phyloP scores from a whole-genome alignment of 2,113 vertebrate genomes.

The Chamaetylas fuelleborni region DNA sequence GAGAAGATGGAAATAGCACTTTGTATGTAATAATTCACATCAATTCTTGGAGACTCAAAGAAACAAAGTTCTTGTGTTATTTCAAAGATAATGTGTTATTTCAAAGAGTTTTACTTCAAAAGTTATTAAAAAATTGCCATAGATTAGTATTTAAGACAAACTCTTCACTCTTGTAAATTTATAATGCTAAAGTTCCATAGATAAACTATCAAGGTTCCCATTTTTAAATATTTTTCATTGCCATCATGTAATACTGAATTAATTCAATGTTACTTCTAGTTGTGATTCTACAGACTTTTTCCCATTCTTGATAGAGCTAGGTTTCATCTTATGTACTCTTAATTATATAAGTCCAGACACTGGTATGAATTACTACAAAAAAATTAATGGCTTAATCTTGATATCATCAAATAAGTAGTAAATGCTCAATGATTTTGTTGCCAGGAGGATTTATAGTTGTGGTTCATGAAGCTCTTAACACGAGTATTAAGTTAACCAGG shows the following conservation, averaged over 20 bases:
- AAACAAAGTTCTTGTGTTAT: slow-evolving; percentile 17
- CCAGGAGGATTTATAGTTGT: not conserved
- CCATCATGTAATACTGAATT: not conserved
- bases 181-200: not conserved
- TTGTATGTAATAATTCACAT: not conserved
- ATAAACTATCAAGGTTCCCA: not conserved
- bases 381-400: not conserved
- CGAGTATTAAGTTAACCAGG: not conserved
- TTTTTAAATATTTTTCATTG: not conserved
- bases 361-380: not conserved
- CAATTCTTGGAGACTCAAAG: not conserved
- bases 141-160: not conserved
- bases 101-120: not conserved
- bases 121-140: not conserved
- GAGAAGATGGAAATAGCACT: not conserved
- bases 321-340: not conserved
- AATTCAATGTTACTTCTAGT: not conserved
- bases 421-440: not conserved
- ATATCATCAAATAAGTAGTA: not conserved
- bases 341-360: not conserved
- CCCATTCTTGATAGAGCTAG: not conserved
- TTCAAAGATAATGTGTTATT: slow-evolving; percentile 34
- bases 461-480: not conserved
- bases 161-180: not conserved
- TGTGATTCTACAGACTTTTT: not conserved